phyloP scores from a whole-genome alignment of 2,888 invertebrate species.

The Lasioglossum villosulum region DNA sequence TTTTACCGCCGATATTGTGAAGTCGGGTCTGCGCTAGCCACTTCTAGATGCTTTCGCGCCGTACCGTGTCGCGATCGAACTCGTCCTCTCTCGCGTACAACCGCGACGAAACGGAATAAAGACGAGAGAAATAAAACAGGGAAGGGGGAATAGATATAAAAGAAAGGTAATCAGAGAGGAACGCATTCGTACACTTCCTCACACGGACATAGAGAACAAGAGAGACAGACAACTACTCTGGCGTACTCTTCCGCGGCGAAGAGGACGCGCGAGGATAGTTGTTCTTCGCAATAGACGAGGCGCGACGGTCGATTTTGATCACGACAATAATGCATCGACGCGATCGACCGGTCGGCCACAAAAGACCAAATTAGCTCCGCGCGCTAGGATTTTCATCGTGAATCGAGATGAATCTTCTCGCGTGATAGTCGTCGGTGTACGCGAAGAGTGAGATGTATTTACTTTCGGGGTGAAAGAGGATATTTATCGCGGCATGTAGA shows the following conservation, averaged over 20 bases:
- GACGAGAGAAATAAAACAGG: not conserved
- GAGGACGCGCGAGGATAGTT: not conserved
- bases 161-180: not conserved
- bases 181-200: not conserved
- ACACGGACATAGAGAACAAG: not conserved
- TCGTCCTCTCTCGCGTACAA: conserved; percentile 39
- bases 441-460: not conserved
- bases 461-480: not conserved
- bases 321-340: conserved; percentile 53
- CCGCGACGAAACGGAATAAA: conserved; percentile 13
- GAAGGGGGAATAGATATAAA: not conserved
- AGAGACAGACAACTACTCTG: not conserved
- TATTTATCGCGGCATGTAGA: conserved; percentile 43
- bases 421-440: not conserved
- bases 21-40: conserved; percentile 82
- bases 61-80: conserved; percentile 37
- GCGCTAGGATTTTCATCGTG: not conserved
- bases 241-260: not conserved
- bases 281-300: not conserved
- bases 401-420: not conserved
- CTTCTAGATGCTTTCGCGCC: conserved; percentile 75
- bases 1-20: conserved; percentile 88
- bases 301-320: conserved; percentile 31
- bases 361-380: conserved; percentile 38
- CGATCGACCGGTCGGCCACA: conserved; percentile 29